These are phyloP conservation scores for Limnothrissa miodon DNA, from an alignment of 2,113 vertebrate genomes.

Conservation along the genomic window DNA sequence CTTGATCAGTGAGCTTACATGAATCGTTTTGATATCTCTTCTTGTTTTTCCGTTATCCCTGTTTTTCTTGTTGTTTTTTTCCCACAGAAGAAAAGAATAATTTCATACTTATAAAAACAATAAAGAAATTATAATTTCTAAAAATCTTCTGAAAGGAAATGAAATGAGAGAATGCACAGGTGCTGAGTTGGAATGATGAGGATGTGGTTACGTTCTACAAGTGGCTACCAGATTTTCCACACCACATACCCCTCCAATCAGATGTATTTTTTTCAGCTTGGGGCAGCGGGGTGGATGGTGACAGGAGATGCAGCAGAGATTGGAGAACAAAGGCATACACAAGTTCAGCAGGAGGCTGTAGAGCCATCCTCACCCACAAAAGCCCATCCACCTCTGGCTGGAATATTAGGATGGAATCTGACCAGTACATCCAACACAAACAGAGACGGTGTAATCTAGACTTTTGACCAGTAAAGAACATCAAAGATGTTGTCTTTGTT, in stretches of 20 bases:
- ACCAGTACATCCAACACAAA: constrained; percentile 46
- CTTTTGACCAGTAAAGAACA: neutral
- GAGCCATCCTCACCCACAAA: constrained; percentile 1
- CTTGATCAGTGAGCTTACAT: too few species aligned
- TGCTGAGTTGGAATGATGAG: neutral
- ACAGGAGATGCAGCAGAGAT: neutral
- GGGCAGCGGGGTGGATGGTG: constrained; percentile 25
- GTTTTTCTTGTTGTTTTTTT: too few species aligned
- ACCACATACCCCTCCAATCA: neutral
- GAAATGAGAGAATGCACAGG: neutral
- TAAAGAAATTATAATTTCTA: too few species aligned
- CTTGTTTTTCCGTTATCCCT: too few species aligned
- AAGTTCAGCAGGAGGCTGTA: neutral
- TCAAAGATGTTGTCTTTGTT: neutral
- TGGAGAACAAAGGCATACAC: constrained; percentile 28
- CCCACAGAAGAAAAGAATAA: too few species aligned
- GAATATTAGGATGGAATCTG: constrained; percentile 33
- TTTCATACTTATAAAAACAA: too few species aligned
- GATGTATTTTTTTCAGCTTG: constrained; percentile 30
- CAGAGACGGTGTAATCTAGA: constrained; percentile 25
- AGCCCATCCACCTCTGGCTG: constrained; percentile 28
- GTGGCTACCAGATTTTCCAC: neutral
- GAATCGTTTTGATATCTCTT: too few species aligned
- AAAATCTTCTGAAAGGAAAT: neutral
- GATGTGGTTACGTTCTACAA: neutral